Percentiles rank a stretch among this genome's conserved stretches.
phyloP scores from a whole-genome alignment of 2,888 invertebrate genomes.

The Ochropleura leucogaster region DNA sequence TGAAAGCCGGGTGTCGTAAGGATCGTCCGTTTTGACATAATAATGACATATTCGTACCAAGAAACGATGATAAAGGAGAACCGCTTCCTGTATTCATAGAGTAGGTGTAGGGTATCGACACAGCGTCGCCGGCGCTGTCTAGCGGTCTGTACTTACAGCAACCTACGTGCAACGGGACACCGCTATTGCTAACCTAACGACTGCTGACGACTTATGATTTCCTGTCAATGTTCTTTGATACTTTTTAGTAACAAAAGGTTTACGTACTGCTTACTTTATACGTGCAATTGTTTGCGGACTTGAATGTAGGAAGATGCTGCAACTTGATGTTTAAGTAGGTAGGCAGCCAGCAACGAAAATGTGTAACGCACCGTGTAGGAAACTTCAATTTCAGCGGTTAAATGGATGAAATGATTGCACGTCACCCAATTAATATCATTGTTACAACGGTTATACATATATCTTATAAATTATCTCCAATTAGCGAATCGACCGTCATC shows the following conservation, averaged over 20 bases:
- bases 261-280: conserved; percentile 34
- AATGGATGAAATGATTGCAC: conserved; percentile 70
- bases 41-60: conserved; percentile 59
- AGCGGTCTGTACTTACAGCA: conserved; percentile 58
- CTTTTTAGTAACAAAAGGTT: conserved; percentile 41
- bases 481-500: conserved; percentile 74
- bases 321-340: conserved; percentile 24
- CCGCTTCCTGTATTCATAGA: conserved; percentile 75
- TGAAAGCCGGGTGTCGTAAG: conserved; percentile 52
- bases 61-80: conserved; percentile 73
- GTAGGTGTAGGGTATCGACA: conserved; percentile 70
- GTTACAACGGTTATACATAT: conserved; percentile 67
- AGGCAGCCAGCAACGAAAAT: conserved; percentile 28
- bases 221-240: conserved; percentile 72
- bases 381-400: conserved; percentile 61
- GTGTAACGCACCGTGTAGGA: conserved; percentile 40
- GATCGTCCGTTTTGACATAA: conserved; percentile 53
- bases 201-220: conserved; percentile 78
- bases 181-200: conserved; percentile 72
- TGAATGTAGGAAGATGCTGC: conserved; percentile 10
- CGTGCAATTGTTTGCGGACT: conserved; percentile 9
- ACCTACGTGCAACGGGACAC: conserved; percentile 80
- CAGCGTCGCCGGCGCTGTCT: conserved; percentile 57
- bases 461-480: conserved; percentile 78
- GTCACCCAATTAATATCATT: conserved; percentile 76